Conservation (phyloP, 92 coral and sea anemone genomes). For the Muricea muricata region DNA sequence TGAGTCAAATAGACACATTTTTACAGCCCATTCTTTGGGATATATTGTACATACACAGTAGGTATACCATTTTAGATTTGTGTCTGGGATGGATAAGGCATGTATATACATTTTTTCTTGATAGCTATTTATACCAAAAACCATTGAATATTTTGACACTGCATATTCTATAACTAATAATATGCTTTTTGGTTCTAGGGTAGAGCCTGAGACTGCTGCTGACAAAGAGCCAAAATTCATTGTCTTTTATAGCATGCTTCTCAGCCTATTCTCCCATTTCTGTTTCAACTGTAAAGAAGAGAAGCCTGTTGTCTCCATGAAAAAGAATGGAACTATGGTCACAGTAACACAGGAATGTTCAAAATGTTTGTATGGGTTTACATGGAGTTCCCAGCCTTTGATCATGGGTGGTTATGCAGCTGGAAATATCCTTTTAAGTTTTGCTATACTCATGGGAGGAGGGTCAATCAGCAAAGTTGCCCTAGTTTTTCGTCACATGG, state of each 20-base stretch:
- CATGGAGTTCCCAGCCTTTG: constrained; percentile 44
- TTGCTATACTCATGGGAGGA: constrained; percentile 45
- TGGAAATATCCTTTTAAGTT: constrained; percentile 38
- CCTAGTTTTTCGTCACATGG: constrained; percentile 40
- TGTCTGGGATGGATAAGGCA: no score
- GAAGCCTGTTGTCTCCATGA: constrained; percentile 50
- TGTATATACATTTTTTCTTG: no score
- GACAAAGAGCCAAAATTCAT: background rate
- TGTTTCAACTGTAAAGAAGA: constrained; percentile 66
- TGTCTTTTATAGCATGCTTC: background rate
- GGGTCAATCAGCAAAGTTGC: background rate
- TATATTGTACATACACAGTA: no score
- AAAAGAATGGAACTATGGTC: constrained; percentile 64
- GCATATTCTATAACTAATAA: background rate
- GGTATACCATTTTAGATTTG: no score
- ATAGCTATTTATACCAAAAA: no score
- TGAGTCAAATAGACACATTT: no score
- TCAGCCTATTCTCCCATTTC: constrained; percentile 68
- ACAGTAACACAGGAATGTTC: constrained; percentile 46
- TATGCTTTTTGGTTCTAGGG: no score
- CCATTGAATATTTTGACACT: no score
- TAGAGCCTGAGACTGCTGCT: background rate
- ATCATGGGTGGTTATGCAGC: constrained; percentile 17
- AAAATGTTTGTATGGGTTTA: constrained; percentile 28
- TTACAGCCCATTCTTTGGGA: no score